Base-by-base conservation (phyloP, 2,113 vertebrate genomes). In the Mugil cephalus region DNA sequence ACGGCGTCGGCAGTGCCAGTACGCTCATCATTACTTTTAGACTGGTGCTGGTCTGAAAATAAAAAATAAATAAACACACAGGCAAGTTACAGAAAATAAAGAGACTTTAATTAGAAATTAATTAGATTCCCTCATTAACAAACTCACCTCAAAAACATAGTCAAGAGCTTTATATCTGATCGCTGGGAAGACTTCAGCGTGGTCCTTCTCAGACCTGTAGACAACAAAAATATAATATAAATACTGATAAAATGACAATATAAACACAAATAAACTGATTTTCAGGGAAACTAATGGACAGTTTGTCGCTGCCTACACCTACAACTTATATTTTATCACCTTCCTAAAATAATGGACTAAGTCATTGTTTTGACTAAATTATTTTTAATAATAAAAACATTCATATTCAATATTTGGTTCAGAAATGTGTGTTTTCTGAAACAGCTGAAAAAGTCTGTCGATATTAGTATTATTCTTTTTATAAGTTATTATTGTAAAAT, bases 91-190 rank as follows among this genome's bases (percentile, higher is more conserved):
- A n/a, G n/a, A n/a, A n/a, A 53, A 1, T 0, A 9, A 62, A 64
- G 14, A 65, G n/a, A 8, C 1, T 30, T 42, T 54, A 30, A 30
- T 30, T 30, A 30, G 24, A 30, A 5, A n/a, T n/a, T 35, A 38
- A 17, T 10, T 8, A 10, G 21, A 17, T 14, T 30, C 6, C 19
- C 1, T n/a, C 11, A 51, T 0, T 0, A 46, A 50, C 7, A 36
- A 21, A 76, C 83, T 75, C 78, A 93, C 93, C 91, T 94, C 94
- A 80, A 86, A 92, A 4, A 81, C 82, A 67, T 93, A 94, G 72
- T 94, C 90, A 4, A 94, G 61, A 36, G 89, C 87, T 76, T 89
- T 91, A 72, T 56, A 94, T 78, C 80, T 83, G 54, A 89, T 19
- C 1, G 71, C 35, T 24, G 81, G 11, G 76, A 94, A 94, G 10